A percentile compares a stretch with the other conserved stretches of the same genome.
Conservation (phyloP, 2,888 invertebrate genomes). For the Sarcophaga variegata region DNA sequence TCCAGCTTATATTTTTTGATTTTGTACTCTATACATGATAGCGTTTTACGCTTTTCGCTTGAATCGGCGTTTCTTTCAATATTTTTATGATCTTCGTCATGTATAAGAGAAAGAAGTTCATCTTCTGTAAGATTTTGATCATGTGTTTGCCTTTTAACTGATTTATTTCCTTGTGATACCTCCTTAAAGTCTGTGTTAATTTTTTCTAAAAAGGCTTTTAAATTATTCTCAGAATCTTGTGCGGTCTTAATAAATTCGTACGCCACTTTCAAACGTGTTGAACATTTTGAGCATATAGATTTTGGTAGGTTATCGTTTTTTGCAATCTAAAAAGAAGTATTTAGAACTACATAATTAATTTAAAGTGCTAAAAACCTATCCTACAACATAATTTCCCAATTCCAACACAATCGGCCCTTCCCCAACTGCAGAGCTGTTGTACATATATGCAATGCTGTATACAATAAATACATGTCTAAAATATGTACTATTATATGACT, state of each 20-base stretch:
- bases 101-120: slow-evolving; percentile 51
- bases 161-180: slow-evolving; percentile 69
- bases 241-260: slow-evolving; percentile 75
- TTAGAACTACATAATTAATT: background rate
- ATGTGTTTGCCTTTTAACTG: slow-evolving; percentile 11
- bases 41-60: slow-evolving; percentile 23
- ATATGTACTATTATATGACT: too few relatives aligned
- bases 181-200: slow-evolving; percentile 76
- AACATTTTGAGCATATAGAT: slow-evolving; percentile 75
- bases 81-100: slow-evolving; percentile 40
- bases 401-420: too few relatives aligned
- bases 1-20: background rate
- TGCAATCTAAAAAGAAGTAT: slow-evolving; percentile 71
- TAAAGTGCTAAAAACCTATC: too few relatives aligned
- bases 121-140: slow-evolving; percentile 56
- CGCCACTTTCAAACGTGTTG: slow-evolving; percentile 73
- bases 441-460: too few relatives aligned
- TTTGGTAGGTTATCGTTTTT: slow-evolving; percentile 75
- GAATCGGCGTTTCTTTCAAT: background rate
- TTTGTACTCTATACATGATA: background rate
- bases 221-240: slow-evolving; percentile 74
- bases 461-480: too few relatives aligned
- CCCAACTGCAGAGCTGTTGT: too few relatives aligned
- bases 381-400: too few relatives aligned
- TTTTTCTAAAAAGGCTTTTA: slow-evolving; percentile 74